Conservation (phyloP, 2,888 invertebrate species). For the Philereme transversata region DNA sequence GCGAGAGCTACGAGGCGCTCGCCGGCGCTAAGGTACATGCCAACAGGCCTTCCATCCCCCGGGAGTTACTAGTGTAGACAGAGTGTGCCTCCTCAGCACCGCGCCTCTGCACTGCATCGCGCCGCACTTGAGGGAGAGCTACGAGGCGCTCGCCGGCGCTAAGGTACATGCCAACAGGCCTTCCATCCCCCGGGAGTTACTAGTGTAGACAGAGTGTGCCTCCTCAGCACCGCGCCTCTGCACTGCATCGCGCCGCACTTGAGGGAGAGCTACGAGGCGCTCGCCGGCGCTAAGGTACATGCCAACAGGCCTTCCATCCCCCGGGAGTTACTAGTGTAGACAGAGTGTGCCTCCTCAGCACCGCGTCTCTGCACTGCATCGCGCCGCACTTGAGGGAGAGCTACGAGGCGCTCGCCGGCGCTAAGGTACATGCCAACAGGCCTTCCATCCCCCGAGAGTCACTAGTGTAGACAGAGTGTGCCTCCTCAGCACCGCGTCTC, state of each 20-base stretch:
- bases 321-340: not conserved
- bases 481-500: not conserved
- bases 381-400: no score
- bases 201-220: not conserved
- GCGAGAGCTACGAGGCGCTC: not conserved
- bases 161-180: not conserved
- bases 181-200: not conserved
- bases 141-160: not conserved
- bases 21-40: not conserved
- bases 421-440: not conserved
- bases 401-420: no score
- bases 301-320: no score
- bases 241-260: not conserved
- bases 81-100: conserved; percentile 7
- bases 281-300: not conserved
- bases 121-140: not conserved
- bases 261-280: not conserved
- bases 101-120: not conserved
- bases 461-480: not conserved
- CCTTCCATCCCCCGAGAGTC: not conserved
- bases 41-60: no score
- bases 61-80: no score
- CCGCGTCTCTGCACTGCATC: no score
- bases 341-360: no score
- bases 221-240: not conserved